Evolutionary conservation across 2,888 invertebrate genomes (phyloP).

Genomic region (Athrips mouffetella): DNA sequence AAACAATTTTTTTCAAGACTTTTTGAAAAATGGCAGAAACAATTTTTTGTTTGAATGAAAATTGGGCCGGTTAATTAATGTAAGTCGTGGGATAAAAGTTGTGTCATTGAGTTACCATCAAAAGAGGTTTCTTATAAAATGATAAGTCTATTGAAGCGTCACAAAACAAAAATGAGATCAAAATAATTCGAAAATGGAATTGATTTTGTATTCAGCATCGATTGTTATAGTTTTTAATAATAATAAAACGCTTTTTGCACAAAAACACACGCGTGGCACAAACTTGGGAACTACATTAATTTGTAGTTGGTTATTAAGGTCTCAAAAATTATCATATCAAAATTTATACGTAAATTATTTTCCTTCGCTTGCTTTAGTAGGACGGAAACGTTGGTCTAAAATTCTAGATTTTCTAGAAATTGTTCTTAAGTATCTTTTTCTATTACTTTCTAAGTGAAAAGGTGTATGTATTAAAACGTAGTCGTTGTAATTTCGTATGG

Average conservation of each 20-base stretch:
- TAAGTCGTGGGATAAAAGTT: too few species aligned
- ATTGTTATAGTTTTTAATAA: conserved; percentile 33
- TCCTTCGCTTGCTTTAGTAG: conserved; percentile 61
- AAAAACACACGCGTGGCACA: conserved; percentile 49
- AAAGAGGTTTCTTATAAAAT: too few species aligned
- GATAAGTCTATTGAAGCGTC: conserved; percentile 11
- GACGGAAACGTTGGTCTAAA: conserved; percentile 37
- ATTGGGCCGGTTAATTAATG: too few species aligned
- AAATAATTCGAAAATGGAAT: conserved; percentile 37
- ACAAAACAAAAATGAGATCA: conserved; percentile 5
- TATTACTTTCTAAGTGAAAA: conserved; percentile 47
- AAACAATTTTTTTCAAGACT: too few species aligned
- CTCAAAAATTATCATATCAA: conserved; percentile 73
- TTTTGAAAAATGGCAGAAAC: too few species aligned
- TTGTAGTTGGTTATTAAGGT: conserved; percentile 55
- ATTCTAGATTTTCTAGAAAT: conserved; percentile 26
- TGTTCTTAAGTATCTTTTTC: conserved; percentile 46
- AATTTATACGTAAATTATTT: conserved; percentile 70
- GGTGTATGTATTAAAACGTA: conserved; percentile 66
- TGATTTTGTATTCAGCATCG: conserved; percentile 43
- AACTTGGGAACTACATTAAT: conserved; percentile 38
- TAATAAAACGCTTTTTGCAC: conserved; percentile 40
- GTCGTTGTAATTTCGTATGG: conserved; percentile 69
- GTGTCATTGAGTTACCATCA: too few species aligned
- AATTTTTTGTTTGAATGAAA: too few species aligned